Percentiles rank a stretch among this genome's conserved stretches.
phyloP scores from a whole-genome alignment of 2,797 vertebrate genomes.

The Aldrovandia affinis region DNA sequence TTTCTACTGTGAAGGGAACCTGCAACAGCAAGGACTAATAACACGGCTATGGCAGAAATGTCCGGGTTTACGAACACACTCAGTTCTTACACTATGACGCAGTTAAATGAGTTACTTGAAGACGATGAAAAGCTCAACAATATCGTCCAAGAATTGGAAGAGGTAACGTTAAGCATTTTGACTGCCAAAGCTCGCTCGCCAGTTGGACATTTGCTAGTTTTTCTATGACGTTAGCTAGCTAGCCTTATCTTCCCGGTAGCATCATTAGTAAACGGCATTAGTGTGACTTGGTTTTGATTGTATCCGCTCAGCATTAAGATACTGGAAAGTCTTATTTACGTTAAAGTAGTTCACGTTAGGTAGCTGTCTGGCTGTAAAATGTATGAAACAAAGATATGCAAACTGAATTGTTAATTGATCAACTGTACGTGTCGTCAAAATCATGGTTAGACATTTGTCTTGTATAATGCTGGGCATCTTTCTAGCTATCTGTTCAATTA shows the following conservation, averaged over 20 bases:
- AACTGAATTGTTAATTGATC: too few species aligned
- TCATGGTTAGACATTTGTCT: too few species aligned
- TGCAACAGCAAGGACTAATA: not conserved
- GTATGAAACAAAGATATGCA: not conserved
- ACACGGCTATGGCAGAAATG: conserved; percentile 62
- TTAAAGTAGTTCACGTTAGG: not conserved
- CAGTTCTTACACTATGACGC: conserved; percentile 76
- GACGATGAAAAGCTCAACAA: conserved; percentile 86
- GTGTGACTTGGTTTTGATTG: not conserved
- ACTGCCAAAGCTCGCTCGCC: not conserved
- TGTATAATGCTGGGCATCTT: not conserved
- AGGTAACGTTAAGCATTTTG: conserved; percentile 80
- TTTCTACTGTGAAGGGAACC: conserved; percentile 13
- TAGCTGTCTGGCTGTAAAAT: not conserved
- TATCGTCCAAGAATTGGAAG: conserved; percentile 88
- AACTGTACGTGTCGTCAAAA: too few species aligned
- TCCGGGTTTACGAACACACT: conserved; percentile 76
- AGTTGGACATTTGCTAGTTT: not conserved
- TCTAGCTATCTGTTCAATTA: not conserved
- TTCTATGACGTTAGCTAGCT: not conserved
- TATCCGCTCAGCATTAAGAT: not conserved
- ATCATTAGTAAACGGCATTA: not conserved
- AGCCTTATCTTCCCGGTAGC: too few species aligned
- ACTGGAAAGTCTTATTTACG: not conserved
- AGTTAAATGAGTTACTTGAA: conserved; percentile 89